These are phyloP conservation scores for Pandemis corylana DNA, from an alignment of 2,888 invertebrate genomes.

Conservation along the genomic window DNA sequence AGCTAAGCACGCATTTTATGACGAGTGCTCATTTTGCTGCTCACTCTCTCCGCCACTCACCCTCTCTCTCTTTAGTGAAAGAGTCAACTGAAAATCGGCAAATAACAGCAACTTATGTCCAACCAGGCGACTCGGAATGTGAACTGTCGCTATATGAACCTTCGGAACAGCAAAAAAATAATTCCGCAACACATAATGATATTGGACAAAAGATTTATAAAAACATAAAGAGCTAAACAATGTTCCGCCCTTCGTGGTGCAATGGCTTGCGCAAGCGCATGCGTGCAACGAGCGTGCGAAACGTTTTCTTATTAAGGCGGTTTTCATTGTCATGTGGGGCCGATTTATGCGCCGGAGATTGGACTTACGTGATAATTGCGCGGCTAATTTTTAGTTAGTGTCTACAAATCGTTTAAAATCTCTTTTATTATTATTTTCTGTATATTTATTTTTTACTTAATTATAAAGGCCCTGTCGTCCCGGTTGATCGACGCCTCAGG, in stretches of 20 bases:
- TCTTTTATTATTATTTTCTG: too few relatives aligned
- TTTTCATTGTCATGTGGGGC: constrained; percentile 41
- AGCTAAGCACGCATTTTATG: too few relatives aligned
- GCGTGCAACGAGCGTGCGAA: constrained; percentile 41
- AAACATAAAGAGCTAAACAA: constrained; percentile 37
- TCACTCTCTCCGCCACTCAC: too few relatives aligned
- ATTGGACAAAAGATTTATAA: constrained; percentile 41
- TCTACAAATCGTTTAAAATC: too few relatives aligned
- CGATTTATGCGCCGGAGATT: constrained; percentile 23
- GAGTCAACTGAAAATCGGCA: too few relatives aligned
- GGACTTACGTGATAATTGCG: constrained; percentile 34
- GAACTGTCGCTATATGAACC: constrained; percentile 11
- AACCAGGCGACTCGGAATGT: not conserved
- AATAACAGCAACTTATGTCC: too few relatives aligned
- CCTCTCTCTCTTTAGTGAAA: too few relatives aligned
- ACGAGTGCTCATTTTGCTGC: too few relatives aligned
- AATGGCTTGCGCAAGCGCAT: constrained; percentile 36
- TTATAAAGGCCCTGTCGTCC: too few relatives aligned
- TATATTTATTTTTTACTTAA: too few relatives aligned
- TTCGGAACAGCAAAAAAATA: constrained; percentile 16
- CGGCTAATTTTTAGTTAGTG: constrained; percentile 17
- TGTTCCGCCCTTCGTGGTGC: constrained; percentile 39
- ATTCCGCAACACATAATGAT: constrained; percentile 43
- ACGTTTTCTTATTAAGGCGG: constrained; percentile 36
- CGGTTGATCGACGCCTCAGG: too few relatives aligned